These are phyloP conservation scores for Ptilodon capucinus DNA, from an alignment of 2,888 invertebrate species.

Conservation along the genomic window DNA sequence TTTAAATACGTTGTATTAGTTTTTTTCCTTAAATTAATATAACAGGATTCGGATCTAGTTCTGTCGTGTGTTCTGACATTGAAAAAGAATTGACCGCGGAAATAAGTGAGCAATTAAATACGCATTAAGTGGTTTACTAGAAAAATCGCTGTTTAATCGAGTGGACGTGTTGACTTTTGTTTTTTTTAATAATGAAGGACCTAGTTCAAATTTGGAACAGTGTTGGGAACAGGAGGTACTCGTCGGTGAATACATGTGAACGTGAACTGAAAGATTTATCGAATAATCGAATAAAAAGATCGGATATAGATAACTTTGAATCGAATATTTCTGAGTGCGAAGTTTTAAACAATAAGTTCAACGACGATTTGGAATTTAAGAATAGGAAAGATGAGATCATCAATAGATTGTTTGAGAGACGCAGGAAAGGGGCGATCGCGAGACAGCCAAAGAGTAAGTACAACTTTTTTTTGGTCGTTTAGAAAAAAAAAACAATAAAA, in stretches of 20 bases:
- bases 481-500: too few species aligned
- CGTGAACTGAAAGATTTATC: slow-evolving; percentile 61
- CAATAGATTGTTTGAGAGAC: slow-evolving; percentile 62
- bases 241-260: slow-evolving; percentile 72
- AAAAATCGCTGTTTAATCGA: slow-evolving; percentile 14
- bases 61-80: slow-evolving; percentile 15
- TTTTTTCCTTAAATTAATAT: background rate
- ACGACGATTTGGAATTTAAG: slow-evolving; percentile 62
- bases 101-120: slow-evolving; percentile 34
- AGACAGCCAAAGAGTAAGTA: slow-evolving; percentile 75
- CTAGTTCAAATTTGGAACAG: slow-evolving; percentile 82
- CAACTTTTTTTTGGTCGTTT: background rate
- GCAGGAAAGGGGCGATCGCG: slow-evolving; percentile 54
- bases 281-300: slow-evolving; percentile 53
- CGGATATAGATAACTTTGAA: slow-evolving; percentile 61
- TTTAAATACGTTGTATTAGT: too few species aligned
- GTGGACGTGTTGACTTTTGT: slow-evolving; percentile 27
- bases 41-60: background rate
- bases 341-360: slow-evolving; percentile 59
- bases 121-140: slow-evolving; percentile 32
- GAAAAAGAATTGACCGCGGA: slow-evolving; percentile 16
- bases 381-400: slow-evolving; percentile 67
- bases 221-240: slow-evolving; percentile 79
- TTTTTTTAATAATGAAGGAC: slow-evolving; percentile 82
- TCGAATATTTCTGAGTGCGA: slow-evolving; percentile 67